Evolutionary conservation across 2,888 invertebrate species (phyloP).

Genomic region (Pimpla rufipes): DNA sequence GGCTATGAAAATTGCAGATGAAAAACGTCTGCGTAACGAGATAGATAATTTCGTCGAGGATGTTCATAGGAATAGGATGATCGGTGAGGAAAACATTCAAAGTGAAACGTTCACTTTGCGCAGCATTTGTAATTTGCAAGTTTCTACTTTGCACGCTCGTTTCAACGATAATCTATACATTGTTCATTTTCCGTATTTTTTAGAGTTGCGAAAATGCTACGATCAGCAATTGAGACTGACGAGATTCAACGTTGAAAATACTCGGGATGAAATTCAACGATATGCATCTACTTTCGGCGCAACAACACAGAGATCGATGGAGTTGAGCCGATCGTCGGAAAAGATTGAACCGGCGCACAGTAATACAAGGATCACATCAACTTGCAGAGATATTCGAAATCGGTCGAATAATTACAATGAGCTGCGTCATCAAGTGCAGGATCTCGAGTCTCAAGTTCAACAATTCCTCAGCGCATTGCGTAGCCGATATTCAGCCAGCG

Average conservation of each 20-base stretch:
- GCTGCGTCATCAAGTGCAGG: slow-evolving; percentile 76
- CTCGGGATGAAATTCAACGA: slow-evolving; percentile 30
- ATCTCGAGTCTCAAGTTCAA: slow-evolving; percentile 79
- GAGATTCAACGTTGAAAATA: slow-evolving; percentile 42
- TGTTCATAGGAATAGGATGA: slow-evolving; percentile 77
- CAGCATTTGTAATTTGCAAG: too few relatives aligned
- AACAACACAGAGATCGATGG: slow-evolving; percentile 2
- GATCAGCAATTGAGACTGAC: slow-evolving; percentile 70
- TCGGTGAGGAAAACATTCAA: slow-evolving; percentile 73
- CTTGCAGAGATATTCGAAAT: neutral
- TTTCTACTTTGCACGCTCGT: neutral
- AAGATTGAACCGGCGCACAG: neutral
- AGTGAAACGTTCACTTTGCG: too few relatives aligned
- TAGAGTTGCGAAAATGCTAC: slow-evolving; percentile 79
- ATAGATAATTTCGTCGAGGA: slow-evolving; percentile 75
- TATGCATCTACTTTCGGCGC: slow-evolving; percentile 17
- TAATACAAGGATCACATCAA: neutral
- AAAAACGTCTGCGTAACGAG: slow-evolving; percentile 76
- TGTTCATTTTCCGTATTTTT: neutral
- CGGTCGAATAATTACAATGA: slow-evolving; percentile 67
- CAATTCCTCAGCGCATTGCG: slow-evolving; percentile 69
- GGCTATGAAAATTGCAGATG: slow-evolving; percentile 74
- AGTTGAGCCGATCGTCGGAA: neutral
- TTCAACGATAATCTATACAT: neutral
- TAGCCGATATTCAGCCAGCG: slow-evolving; percentile 16